Evolutionary conservation across 2,888 invertebrate genomes (phyloP).

Genomic region (Meiosimyza platycephala): DNA sequence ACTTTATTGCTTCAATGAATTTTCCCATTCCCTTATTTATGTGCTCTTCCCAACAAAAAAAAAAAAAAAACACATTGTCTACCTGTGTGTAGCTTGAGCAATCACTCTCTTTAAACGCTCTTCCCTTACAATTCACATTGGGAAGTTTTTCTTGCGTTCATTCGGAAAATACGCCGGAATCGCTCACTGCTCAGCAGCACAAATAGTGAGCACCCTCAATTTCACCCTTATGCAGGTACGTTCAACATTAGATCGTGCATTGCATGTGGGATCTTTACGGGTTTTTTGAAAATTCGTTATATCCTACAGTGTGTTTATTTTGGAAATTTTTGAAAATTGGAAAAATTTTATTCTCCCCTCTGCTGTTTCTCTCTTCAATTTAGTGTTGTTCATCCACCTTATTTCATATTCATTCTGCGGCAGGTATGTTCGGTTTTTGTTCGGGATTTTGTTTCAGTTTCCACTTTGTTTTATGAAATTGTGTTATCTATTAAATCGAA

Average conservation of each 20-base stretch:
- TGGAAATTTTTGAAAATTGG: too few relatives aligned
- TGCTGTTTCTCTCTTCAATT: neutral
- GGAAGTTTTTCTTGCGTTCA: constrained; percentile 42
- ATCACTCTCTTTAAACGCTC: too few relatives aligned
- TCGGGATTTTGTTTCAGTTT: constrained; percentile 7
- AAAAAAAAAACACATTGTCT: neutral
- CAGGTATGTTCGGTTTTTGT: neutral
- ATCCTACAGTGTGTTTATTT: neutral
- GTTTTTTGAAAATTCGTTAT: too few relatives aligned
- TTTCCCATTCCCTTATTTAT: constrained; percentile 37
- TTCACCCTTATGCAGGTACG: neutral
- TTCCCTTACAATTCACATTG: constrained; percentile 39
- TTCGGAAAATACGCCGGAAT: constrained; percentile 46
- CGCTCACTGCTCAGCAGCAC: constrained; percentile 35
- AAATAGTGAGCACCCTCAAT: neutral
- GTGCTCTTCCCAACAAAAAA: constrained; percentile 24
- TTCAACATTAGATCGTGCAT: too few relatives aligned
- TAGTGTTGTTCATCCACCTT: neutral
- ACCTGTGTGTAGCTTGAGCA: too few relatives aligned
- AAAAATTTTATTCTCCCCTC: neutral
- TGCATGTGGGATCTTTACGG: too few relatives aligned
- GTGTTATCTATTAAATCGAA: neutral
- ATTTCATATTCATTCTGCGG: neutral
- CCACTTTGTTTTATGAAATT: constrained; percentile 4
- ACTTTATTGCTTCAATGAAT: constrained; percentile 4